Evolutionary conservation across 37 sponge, comb jelly and placozoan species (phyloP).

Genomic region (Lycopodina hypogea): DNA sequence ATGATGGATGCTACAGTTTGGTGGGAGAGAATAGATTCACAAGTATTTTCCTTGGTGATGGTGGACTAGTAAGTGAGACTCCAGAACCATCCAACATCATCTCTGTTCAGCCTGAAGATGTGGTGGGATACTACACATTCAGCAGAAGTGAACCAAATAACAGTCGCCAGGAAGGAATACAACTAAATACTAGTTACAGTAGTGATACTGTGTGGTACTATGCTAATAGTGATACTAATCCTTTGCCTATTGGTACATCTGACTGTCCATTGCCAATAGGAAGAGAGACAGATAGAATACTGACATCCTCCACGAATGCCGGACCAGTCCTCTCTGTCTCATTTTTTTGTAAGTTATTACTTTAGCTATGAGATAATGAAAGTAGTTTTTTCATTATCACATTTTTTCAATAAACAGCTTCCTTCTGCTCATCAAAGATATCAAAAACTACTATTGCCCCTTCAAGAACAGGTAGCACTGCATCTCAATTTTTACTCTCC

Average conservation of each 20-base stretch:
- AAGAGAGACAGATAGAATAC: slow-evolving; percentile 5
- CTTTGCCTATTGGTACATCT: not conserved
- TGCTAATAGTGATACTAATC: not conserved
- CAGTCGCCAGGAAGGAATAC: not conserved
- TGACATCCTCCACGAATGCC: slow-evolving; percentile 6
- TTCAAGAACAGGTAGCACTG: no score
- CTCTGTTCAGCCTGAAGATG: slow-evolving; percentile 39
- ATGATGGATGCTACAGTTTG: slow-evolving; percentile 20
- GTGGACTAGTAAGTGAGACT: slow-evolving; percentile 7
- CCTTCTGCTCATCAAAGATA: no score
- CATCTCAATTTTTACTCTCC: no score
- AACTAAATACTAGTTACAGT: not conserved
- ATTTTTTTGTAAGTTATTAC: not conserved
- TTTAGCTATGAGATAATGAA: not conserved
- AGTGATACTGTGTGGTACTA: slow-evolving; percentile 14
- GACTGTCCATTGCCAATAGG: slow-evolving; percentile 15
- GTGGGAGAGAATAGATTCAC: slow-evolving; percentile 31
- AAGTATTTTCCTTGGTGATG: not conserved
- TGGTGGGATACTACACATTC: slow-evolving; percentile 33
- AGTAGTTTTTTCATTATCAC: no score
- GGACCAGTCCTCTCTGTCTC: slow-evolving; percentile 12
- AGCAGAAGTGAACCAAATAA: not conserved
- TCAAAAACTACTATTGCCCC: no score
- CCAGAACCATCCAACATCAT: slow-evolving; percentile 9
- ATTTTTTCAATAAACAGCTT: no score